phyloP scores from a whole-genome alignment of 2,797 vertebrate species.

The Pseudomugil gertrudae region DNA sequence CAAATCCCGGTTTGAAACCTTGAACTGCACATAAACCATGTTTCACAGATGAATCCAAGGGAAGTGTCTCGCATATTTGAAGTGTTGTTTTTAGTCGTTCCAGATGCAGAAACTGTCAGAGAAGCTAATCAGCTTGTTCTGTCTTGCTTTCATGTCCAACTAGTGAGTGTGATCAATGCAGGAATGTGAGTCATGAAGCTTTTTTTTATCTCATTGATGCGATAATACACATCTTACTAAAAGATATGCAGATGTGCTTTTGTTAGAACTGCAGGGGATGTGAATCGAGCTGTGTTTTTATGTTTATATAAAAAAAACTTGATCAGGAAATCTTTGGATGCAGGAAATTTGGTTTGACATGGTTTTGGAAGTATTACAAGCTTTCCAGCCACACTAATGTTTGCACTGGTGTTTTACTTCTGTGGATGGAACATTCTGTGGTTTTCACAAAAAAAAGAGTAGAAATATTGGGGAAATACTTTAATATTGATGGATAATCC shows the following conservation, averaged over 20 bases:
- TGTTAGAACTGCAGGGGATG: background rate
- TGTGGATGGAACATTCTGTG: background rate
- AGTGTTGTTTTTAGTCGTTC: conserved; percentile 43
- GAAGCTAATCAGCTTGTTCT: conserved; percentile 37
- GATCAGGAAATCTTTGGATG: background rate
- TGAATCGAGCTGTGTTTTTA: background rate
- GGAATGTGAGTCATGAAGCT: conserved; percentile 44
- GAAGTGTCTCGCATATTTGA: conserved; percentile 54
- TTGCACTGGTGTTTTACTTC: background rate
- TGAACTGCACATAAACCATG: conserved; percentile 50
- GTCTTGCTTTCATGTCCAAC: conserved; percentile 26
- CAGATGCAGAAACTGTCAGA: conserved; percentile 51
- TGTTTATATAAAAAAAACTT: background rate
- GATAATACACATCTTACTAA: background rate
- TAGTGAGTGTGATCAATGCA: conserved; percentile 50
- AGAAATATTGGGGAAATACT: background rate
- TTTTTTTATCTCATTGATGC: conserved; percentile 16
- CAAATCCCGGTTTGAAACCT: conserved; percentile 30
- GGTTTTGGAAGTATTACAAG: background rate
- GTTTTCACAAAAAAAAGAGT: background rate
- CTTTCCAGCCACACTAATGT: background rate
- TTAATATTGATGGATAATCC: background rate
- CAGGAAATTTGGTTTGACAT: background rate
- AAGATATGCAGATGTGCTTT: background rate
- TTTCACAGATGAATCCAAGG: conserved; percentile 44